Evolutionary conservation across 2,113 vertebrate species (phyloP), one percentile per base, ranked within the genome.

Genomic region (Tapirus terrestris): DNA sequence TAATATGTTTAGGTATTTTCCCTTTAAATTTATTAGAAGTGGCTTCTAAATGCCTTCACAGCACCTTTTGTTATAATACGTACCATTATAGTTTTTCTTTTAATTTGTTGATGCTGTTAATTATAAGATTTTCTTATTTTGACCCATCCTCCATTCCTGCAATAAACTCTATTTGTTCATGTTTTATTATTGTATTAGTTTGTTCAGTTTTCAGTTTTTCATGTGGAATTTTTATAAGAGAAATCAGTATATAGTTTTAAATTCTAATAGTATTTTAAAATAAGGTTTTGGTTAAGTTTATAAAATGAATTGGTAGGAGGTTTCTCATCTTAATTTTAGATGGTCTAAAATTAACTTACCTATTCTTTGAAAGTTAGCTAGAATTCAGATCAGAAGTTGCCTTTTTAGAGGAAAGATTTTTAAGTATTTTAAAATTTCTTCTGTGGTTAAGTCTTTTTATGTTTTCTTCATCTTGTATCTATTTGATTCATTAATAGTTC

Each of bases 81-180:
- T 16, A 75, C 31, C 43, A 48, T 53, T 51, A 68, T 20, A 12
- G 14, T 39, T 93, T 93, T 81, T 83, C 65, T 88, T 77, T 92
- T 72, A 77, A 83, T 94, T 21, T 77, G 53, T 63, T 72, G 43
- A 86, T 84, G 25, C 56, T 73, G 29, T 77, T 17, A 77, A 17
- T 80, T 48, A 25, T 65, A 67, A 81, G 25, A 65, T 75, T 85
- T 96, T 63, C 65, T 83, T 73, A 93, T 87, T 79, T 70, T 95
- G 53, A 81, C 14, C 23, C 10, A 82, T 70, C 36, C 10, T 87
- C 90, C 29, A 51, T 60, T 82, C 61, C 61, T 87, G 36, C 51
- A 93, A 77, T 76, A 96, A 90, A 82, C 9, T 33, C 21, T 65
- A 90, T 9, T 39, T 95, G 45, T 65, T 91, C 45, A 65, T 25